These are phyloP conservation scores for Liparis tanakae DNA, from an alignment of 2,797 vertebrate species.

Conservation along the genomic window DNA sequence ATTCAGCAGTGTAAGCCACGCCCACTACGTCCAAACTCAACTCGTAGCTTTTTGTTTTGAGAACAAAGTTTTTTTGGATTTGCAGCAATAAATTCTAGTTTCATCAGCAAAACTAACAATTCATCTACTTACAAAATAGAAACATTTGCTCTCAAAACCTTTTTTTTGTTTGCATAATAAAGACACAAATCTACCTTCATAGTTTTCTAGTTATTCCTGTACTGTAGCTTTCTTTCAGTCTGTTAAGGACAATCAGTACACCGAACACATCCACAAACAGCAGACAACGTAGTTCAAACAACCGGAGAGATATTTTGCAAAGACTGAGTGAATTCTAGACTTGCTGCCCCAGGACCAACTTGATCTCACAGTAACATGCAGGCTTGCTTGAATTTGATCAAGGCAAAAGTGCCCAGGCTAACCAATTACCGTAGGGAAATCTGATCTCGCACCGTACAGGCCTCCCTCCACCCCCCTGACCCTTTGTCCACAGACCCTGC, in stretches of 20 bases:
- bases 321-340: constrained; percentile 49
- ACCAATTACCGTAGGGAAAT: constrained; percentile 65
- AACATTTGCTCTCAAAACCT: too few species aligned
- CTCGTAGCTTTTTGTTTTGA: too few species aligned
- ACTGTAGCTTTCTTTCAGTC: constrained; percentile 3
- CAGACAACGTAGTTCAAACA: constrained; percentile 24
- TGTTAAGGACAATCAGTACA: constrained; percentile 25
- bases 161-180: too few species aligned
- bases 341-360: constrained; percentile 44
- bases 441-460: constrained; percentile 43
- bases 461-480: constrained; percentile 36
- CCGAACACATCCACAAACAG: constrained; percentile 38
- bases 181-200: too few species aligned
- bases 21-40: too few species aligned
- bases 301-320: not conserved
- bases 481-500: constrained; percentile 40
- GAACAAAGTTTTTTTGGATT: too few species aligned
- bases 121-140: too few species aligned
- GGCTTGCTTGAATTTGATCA: constrained; percentile 59
- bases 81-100: too few species aligned
- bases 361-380: constrained; percentile 50
- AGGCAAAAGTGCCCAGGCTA: constrained; percentile 40
- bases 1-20: too few species aligned
- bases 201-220: not conserved
- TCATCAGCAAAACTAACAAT: too few species aligned